Evolutionary conservation across 2,888 invertebrate species (phyloP).

Genomic region (Catocala sponsa): DNA sequence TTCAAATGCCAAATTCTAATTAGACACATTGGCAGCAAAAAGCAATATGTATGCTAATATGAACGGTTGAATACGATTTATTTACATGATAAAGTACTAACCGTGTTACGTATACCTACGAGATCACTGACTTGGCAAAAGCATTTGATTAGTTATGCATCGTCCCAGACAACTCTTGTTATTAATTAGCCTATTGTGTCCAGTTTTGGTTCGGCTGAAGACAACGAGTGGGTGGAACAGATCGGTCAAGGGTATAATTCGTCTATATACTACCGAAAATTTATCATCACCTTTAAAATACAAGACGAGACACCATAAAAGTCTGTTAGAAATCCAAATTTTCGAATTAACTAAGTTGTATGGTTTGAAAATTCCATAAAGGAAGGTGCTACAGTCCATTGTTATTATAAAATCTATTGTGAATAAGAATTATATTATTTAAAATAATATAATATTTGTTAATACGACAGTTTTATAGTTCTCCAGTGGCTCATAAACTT

Average conservation of each 20-base stretch:
- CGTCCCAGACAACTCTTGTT: conserved; percentile 62
- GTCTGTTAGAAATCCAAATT: conserved; percentile 38
- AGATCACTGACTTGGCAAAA: conserved; percentile 45
- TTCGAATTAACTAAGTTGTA: conserved; percentile 33
- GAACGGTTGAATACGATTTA: conserved; percentile 45
- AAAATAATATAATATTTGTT: conserved; percentile 15
- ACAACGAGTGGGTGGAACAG: conserved; percentile 67
- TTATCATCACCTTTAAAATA: conserved; percentile 54
- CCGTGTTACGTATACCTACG: conserved; percentile 44
- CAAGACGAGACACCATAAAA: conserved; percentile 46
- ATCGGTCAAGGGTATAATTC: conserved; percentile 72
- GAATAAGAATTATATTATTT: background rate
- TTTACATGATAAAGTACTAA: conserved; percentile 68
- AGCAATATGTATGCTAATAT: conserved; percentile 67
- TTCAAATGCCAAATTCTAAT: conserved; percentile 57
- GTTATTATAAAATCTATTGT: background rate
- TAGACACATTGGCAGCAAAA: conserved; percentile 56
- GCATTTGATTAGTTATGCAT: conserved; percentile 62
- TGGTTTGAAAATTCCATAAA: conserved; percentile 37
- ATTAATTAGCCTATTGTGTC: conserved; percentile 74
- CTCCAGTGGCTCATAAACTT: background rate
- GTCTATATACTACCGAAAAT: conserved; percentile 54
- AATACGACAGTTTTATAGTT: conserved; percentile 26
- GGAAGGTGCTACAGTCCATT: conserved; percentile 7
- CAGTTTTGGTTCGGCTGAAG: conserved; percentile 63